Base-by-base conservation (phyloP, 2,888 invertebrate species). In the Tortrix viridana region DNA sequence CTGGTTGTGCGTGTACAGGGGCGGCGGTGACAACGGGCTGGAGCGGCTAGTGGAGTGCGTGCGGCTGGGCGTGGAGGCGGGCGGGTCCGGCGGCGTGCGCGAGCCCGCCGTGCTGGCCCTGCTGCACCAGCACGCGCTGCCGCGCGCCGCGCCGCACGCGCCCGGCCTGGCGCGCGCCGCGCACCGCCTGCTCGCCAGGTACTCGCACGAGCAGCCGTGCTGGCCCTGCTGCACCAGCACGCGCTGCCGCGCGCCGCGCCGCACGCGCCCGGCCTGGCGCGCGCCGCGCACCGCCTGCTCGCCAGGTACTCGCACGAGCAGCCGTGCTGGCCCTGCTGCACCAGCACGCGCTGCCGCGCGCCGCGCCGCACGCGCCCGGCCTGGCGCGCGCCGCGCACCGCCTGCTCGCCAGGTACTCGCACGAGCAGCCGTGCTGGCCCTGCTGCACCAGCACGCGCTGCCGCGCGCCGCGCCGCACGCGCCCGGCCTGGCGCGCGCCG, bases 11-110 rank as follows among this genome's bases (percentile, higher is more conserved):
- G n/a, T n/a, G n/a, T n/a, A n/a, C 68, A 86, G 81, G 62, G 84
- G 83, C 38, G 86, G 96, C 94, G 80, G 94, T 92, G 75, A 94
- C 93, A 93, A 93, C 80, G 84, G 89, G 41, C 71, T 91, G 69
- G 92, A 92, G 81, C 87, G 90, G 6, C 78, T 92, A 46, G 87
- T 92, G 74, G 86, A 87, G 78, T 90, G 92, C 78, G 88, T 92
- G 78, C 87, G 89, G 62, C 82, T 91, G 67, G 92, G 92, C 68
- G 89, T 92, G 75, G 92, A 92, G 79, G 85, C 89, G 71, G 89
- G 88, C 65, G 89, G 89, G 66, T 89, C 89, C 67, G 84, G 87
- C 70, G 88, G 88, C 66, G 86, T 87, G 79, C 85, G 86, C 67
- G 88, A 88, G 77, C 84, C 82, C 23, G 76, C 77, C 57, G 78